A percentile compares a stretch with the other conserved stretches of the same genome.
Evolutionary conservation across 2,888 invertebrate species (phyloP).

Genomic region (Thecocarcelia acutangulata): DNA sequence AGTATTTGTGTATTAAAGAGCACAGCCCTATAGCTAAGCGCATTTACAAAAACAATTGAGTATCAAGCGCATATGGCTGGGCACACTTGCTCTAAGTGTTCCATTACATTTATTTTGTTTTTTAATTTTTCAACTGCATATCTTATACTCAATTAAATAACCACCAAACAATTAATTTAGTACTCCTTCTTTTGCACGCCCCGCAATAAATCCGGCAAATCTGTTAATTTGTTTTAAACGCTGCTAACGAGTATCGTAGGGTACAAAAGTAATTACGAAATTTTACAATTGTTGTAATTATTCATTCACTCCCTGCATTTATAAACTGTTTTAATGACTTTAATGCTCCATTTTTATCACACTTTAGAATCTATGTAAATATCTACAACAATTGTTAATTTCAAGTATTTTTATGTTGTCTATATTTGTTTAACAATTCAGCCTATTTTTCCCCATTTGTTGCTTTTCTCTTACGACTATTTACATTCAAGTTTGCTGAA

Average conservation of each 20-base stretch:
- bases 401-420: conserved; percentile 46
- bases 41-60: no score
- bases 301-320: conserved; percentile 14
- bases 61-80: no score
- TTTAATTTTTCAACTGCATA: no score
- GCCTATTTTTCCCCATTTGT: conserved; percentile 8
- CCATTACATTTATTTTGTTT: no score
- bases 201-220: background rate
- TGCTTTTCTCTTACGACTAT: background rate
- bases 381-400: conserved; percentile 10
- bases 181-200: no score
- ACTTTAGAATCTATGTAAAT: conserved; percentile 11
- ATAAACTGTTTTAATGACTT: background rate
- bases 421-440: conserved; percentile 43
- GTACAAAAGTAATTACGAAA: conserved; percentile 6
- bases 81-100: no score
- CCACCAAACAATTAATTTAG: no score
- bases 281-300: conserved; percentile 43
- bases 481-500: conserved; percentile 1
- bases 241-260: background rate
- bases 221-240: background rate
- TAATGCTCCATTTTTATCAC: conserved; percentile 30
- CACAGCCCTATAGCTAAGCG: no score
- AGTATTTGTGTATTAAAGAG: no score
- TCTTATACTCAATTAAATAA: no score